These are phyloP conservation scores for Scalopus aquaticus DNA, from an alignment of 2,113 vertebrate genomes.

Conservation along the genomic window DNA sequence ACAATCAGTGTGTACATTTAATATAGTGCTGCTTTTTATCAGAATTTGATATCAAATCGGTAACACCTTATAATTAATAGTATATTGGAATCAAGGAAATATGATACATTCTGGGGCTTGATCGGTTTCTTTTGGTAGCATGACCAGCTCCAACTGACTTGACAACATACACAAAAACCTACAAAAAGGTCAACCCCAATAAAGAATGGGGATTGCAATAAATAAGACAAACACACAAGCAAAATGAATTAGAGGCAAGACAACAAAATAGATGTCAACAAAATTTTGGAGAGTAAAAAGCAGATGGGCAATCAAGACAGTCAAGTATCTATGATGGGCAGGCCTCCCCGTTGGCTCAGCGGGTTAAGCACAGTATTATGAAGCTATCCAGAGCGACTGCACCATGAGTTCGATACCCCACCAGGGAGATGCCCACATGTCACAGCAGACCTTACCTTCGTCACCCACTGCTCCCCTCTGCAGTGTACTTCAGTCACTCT, in stretches of 20 bases:
- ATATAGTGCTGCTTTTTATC: neutral
- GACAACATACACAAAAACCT: neutral
- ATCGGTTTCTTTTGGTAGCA: neutral
- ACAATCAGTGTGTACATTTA: neutral
- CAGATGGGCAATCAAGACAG: neutral
- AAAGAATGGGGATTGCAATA: neutral
- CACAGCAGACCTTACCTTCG: too few species aligned
- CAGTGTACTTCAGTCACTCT: too few species aligned
- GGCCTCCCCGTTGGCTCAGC: too few species aligned
- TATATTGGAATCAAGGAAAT: constrained; percentile 1
- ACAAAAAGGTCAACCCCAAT: neutral
- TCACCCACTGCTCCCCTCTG: too few species aligned
- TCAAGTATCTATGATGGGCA: neutral
- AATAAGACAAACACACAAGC: neutral
- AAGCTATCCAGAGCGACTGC: too few species aligned
- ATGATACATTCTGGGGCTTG: neutral
- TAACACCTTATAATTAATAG: neutral
- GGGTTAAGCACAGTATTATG: too few species aligned
- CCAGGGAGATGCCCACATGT: too few species aligned
- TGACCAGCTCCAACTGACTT: neutral
- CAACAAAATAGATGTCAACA: neutral
- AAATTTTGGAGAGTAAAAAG: constrained; percentile 20
- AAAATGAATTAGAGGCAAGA: neutral
- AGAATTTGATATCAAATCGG: constrained; percentile 39
- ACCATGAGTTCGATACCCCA: too few species aligned